Conservation (phyloP, 53 echinoderm and acorn worm genomes). For the Actinopyga echinites region DNA sequence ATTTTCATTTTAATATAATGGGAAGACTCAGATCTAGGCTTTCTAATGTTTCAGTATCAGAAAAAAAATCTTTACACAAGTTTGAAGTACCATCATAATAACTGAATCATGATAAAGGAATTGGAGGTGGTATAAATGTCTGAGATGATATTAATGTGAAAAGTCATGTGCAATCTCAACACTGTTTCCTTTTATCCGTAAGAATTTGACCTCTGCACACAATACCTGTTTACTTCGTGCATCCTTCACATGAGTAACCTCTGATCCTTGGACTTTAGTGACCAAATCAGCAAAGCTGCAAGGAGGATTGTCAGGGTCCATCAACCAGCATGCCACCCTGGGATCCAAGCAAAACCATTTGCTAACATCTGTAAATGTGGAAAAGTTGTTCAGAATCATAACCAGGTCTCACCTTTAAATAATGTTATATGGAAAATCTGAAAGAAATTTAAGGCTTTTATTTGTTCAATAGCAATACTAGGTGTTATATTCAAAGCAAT, state of each 20-base stretch:
- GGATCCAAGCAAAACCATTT: constrained; percentile 74
- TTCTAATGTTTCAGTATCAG: no score
- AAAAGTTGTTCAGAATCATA: no score
- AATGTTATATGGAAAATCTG: neutral
- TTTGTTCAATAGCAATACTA: neutral
- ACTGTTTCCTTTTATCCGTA: no score
- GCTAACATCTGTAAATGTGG: constrained; percentile 45
- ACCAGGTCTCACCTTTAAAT: neutral
- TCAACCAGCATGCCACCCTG: constrained; percentile 84
- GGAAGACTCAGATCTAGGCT: no score
- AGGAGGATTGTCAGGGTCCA: constrained; percentile 88
- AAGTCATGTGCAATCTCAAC: no score
- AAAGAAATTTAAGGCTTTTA: no score
- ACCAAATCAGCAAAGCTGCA: constrained; percentile 70
- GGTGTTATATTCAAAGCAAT: neutral
- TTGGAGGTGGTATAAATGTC: neutral
- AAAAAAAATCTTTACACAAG: no score
- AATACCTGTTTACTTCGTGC: no score
- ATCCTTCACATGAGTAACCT: neutral
- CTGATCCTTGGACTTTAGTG: neutral
- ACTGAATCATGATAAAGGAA: no score
- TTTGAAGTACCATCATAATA: no score
- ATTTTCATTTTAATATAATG: no score
- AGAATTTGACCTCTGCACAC: no score
- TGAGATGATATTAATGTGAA: neutral